Base-by-base conservation (phyloP, 1,140 invertebrate species). In the Penaeus chinensis region DNA sequence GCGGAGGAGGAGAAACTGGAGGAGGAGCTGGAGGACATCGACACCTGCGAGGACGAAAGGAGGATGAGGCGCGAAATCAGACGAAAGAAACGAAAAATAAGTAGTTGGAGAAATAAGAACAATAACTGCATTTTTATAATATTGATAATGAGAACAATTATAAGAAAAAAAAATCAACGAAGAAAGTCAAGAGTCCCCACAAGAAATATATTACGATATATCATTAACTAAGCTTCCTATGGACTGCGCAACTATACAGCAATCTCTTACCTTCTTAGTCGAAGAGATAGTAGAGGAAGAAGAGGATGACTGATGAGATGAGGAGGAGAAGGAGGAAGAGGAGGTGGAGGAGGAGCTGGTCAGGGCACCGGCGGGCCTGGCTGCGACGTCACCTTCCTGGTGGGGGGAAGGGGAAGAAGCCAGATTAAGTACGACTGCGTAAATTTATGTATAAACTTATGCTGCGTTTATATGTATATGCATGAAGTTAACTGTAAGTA, bases 11-110 rank as follows among this genome's bases (percentile, higher is more conserved):
- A 82, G 71, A 63, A 27, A 61, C 37, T 81, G 42, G 80, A 90
- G n/a, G 84, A 80, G 37, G 76, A 82, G 69, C 63, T 76, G 20
- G 88, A 89, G 32, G 87, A 83, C 80, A 90, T 84, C 84, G 89
- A 90, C 11, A 89, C 87, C 84, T 90, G 84, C 27, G 62, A 77
- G 22, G 65, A 24, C 54, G 79, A 61, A 78, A 32, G 19, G 69
- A 85, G 62, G 86, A 81, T 66, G 37, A 80, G 82, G 60, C 66
- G 69, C 2, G 77, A 4, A 65, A 32, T 13, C 27, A 20, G 27
- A 11, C 2, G 24, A 54, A 8, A 11, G 42, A 42, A 16, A 11
- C 18, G 32, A 24, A 22, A 11, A 4, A 32, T 32, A 66, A 47
- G n/a, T 24, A 63, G 27, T 13, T 2, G 60, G 0, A 37, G 4